Conservation (phyloP, 2,113 vertebrate species). For the Lepisosteus oculatus region DNA sequence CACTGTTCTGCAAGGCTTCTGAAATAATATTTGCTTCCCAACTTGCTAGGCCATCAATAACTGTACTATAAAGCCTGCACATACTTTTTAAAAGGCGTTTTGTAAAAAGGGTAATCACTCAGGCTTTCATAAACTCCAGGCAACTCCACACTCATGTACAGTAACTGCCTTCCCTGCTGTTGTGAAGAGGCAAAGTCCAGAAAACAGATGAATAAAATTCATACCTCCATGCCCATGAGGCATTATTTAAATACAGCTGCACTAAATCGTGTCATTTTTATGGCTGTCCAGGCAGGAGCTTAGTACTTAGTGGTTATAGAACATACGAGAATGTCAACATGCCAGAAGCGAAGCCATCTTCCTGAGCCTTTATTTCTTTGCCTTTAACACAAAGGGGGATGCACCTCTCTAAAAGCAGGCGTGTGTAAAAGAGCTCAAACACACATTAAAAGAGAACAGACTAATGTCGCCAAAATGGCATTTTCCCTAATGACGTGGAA, state of each 20-base stretch:
- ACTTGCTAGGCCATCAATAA: slow-evolving; percentile 45
- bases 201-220: slow-evolving; percentile 1
- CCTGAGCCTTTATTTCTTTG: too few relatives aligned
- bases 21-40: slow-evolving; percentile 58
- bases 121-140: slow-evolving; percentile 58
- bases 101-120: slow-evolving; percentile 37
- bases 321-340: too few relatives aligned
- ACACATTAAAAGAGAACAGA: slow-evolving; percentile 37
- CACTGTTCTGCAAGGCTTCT: slow-evolving; percentile 58
- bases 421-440: slow-evolving; percentile 33
- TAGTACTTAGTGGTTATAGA: too few relatives aligned
- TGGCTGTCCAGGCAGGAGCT: neutral
- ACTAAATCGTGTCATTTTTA: neutral
- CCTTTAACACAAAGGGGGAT: too few relatives aligned
- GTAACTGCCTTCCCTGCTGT: slow-evolving; percentile 25
- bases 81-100: neutral
- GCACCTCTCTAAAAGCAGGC: slow-evolving; percentile 27
- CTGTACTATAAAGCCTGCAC: neutral
- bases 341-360: too few relatives aligned
- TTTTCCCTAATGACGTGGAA: slow-evolving; percentile 39
- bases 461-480: slow-evolving; percentile 21
- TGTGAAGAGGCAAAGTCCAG: neutral
- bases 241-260: neutral
- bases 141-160: slow-evolving; percentile 35
- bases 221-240: neutral